These are phyloP conservation scores for Serranus cabrilla DNA, from an alignment of 2,797 vertebrate genomes.

Conservation along the genomic window DNA sequence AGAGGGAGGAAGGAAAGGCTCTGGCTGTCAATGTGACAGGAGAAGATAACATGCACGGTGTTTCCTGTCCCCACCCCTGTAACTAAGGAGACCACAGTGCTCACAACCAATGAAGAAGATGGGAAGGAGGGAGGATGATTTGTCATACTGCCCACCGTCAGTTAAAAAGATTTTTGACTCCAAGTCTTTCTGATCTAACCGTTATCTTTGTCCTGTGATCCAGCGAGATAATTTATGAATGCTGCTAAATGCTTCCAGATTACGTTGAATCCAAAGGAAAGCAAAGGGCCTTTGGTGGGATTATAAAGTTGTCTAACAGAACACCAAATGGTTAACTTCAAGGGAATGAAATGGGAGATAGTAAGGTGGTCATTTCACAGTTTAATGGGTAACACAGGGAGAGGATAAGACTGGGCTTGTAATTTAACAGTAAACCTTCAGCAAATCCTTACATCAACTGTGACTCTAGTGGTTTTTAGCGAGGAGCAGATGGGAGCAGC, in stretches of 20 bases:
- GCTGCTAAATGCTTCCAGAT: conserved; percentile 21
- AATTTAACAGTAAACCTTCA: conserved; percentile 50
- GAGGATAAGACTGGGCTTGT: background rate
- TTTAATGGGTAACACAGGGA: conserved; percentile 5
- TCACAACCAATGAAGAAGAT: conserved; percentile 41
- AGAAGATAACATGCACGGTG: conserved; percentile 77
- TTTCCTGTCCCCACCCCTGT: conserved; percentile 76
- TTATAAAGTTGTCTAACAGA: background rate
- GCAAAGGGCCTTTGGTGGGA: background rate
- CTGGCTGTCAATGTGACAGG: conserved; percentile 77
- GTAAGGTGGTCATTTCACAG: conserved; percentile 2
- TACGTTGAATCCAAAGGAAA: background rate
- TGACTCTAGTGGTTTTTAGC: conserved; percentile 24
- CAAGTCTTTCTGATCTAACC: conserved; percentile 11
- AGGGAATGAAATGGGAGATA: background rate
- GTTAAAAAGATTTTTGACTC: conserved; percentile 7
- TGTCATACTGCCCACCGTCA: conserved; percentile 1
- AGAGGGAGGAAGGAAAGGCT: conserved; percentile 80
- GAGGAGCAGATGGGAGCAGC: conserved; percentile 64
- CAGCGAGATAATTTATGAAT: conserved; percentile 12
- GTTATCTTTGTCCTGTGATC: conserved; percentile 19
- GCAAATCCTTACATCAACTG: conserved; percentile 57
- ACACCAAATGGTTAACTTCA: background rate
- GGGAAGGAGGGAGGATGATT: conserved; percentile 7
- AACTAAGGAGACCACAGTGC: conserved; percentile 53